Evolutionary conservation across 1,140 invertebrate genomes (phyloP), one percentile per base, ranked within the genome.

Genomic region (Oscheius sp.): DNA sequence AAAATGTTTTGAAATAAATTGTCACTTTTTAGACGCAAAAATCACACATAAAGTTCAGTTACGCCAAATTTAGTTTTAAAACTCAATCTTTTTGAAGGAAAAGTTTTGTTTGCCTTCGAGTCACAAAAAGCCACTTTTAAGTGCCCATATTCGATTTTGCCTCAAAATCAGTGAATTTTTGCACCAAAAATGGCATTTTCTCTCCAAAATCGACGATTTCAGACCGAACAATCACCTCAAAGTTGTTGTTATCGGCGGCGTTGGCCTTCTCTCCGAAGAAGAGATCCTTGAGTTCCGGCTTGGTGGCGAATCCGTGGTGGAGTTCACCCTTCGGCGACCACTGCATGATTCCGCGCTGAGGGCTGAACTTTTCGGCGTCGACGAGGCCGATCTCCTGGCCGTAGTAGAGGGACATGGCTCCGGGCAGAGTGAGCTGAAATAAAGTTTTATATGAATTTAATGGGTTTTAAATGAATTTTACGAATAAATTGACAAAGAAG

Each of bases 351-450:
- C 74, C 74, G 10, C 31, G 45, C 32, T 77, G 74, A 23, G 55
- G 63, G 23, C 46, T 62, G 4, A 55, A 36, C 15, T 29, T 73
- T 55, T 61, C 45, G 0, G 52, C 59, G 34, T 74, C 55, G 32
- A 68, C 68, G 34, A 78, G 32, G 23, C 70, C 69, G 61, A 77
- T 35, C 68, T 78, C 77, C 52, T 78, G 74, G 34, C 77, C 77
- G 58, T 78, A 78, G 45, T 78, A 78, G 10, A 73, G n/a, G 34
- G 75, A 69, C 26, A 78, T 36, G 1, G 77, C 69, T 26, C 77
- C 77, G 46, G 77, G 77, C 23, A 78, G 77, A 55, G 63, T 68
- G 23, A 78, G 45, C 42, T 76, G 45, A 32, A 73, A 29, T 28
- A 74, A 28, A 32, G 70, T 49, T n/a, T n/a, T n/a, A n/a, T n/a